Base-by-base conservation (phyloP, 2,113 vertebrate genomes). In the Megaptera novaeangliae region DNA sequence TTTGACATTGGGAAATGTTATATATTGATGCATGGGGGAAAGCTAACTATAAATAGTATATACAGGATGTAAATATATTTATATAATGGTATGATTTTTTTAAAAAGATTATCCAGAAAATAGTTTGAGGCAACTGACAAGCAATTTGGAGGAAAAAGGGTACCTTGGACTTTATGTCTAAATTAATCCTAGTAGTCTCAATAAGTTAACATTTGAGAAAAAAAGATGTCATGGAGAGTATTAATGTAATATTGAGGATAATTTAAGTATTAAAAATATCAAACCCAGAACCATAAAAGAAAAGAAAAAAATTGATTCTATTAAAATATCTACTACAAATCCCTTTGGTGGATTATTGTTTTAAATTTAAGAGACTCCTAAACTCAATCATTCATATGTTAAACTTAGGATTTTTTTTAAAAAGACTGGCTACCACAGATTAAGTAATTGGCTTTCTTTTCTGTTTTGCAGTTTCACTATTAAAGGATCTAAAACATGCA, bases 401-500 rank as follows among this genome's bases (percentile, higher is more conserved):
- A 75, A 95, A 90, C 12, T 93, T 91, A 31, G 36, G 0, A 4
- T 36, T 97, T 71, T 27, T 57, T 57, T 77, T 88, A 34, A 64
- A 92, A 95, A 95, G 36, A 80, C 94, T 97, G 80, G 13, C 57
- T 95, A 36, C 49, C 14, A 77, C 3, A 97, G 86, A 74, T 34
- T 96, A 95, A 92, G 81, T 95, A 87, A 96, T 90, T 95, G 23
- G 44, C 8, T 96, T 93, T 82, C 57, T 98, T 98, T 95, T 97
- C 13, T 98, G n/a, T 98, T 96, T 90, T 97, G 34, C 98, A 99
- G 99, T 99, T 93, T 99, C 99, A 27, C 99, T 99, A 97, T 98
- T 99, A 97, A 99, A 99, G 99, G 99, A 99, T 98, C 99, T 99
- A 98, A 99, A 99, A 98, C 99, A 99, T 95, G 99, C 99, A 97